Evolutionary conservation across 1,140 invertebrate species (phyloP), one percentile per base, ranked within the genome.

Genomic region (Paralvinella palmiformis): DNA sequence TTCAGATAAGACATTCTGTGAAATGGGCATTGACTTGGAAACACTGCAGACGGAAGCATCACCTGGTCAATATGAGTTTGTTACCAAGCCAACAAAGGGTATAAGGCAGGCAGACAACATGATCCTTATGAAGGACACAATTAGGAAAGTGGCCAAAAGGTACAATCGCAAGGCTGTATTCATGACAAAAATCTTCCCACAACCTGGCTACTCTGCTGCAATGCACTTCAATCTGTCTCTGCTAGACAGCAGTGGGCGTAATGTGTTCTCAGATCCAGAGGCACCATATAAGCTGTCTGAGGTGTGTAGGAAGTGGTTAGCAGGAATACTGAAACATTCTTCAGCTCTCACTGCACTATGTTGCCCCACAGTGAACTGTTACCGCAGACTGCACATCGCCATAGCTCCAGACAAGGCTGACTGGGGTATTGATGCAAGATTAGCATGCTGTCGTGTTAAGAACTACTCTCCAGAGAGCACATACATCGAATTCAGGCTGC

Each of bases 361-460:
- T 17, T 70, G 62, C 29, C 69, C 69, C 32, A 70, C 69, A 15
- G 58, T 68, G 53, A 71, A 70, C 68, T 69, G 68, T 37, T 70
- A 68, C 66, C 59, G 65, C 0, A 64, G 68, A 5, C 62, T 71
- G 15, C 45, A 48, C 20, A 32, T 55, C 4, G 36, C 53, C 1
- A 44, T 64, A 67, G 59, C 65, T 5, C 68, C 68, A 24, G 63
- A 61, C 20, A 50, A 17, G 33, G 53, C 55, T 41, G 64, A 60
- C 41, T 71, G 70, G 70, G 66, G 59, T 33, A 48, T 65, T 29
- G 64, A 66, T 22, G 60, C 62, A 31, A n/a, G 64, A 1, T 37
- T 41, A n/a, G 52, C 64, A 17, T 31, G 59, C 41, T 62, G 53
- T 31, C 22, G 64, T 1, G 59, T 50, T 6, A 66, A 53, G 65